Evolutionary conservation across 37 sponge, comb jelly and placozoan genomes (phyloP), one percentile per base, ranked within the genome.

Genomic region (Beroe forskalii): DNA sequence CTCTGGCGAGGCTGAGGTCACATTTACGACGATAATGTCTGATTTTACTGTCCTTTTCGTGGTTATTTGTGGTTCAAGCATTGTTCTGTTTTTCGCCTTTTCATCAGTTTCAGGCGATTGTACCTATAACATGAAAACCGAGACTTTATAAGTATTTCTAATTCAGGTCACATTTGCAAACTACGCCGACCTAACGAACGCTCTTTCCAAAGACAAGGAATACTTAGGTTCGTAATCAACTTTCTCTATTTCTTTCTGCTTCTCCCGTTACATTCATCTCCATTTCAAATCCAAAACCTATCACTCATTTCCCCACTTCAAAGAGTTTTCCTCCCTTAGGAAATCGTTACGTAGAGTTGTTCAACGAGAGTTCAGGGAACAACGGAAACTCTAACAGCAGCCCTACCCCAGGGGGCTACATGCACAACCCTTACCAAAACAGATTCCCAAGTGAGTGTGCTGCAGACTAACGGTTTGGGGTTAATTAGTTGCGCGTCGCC

Each of bases 1-100:
- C 1, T 80, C 86, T 41, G 86, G 86, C 23, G 86, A 80, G 27
- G 86, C 86, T 43, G 86, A 80, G 86, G 86, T 80, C 23, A 66
- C 67, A 8, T n/a, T 66, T 66, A 8, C n/a, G n/a, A n/a, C n/a
- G n/a, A 24, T 66, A 72, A 6, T 38, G 4, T 38, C 12, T 72
- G 19, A 72, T 72, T 72, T 32, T 37, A 4, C n/a, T n/a, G n/a
- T 17, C 60, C 60, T 20, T 55, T 9, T 55, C n/a, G n/a, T n/a
- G n/a, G n/a, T n/a, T n/a, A n/a, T 55, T 55, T 20, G 9, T 17
- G 17, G 17, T 55, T 55, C 60, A 20, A 20, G 60, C 14, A 55
- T 20, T 55, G 14, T 55, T 55, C 9, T 9, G 17, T 55, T 17
- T 55, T 17, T 55, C 9, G 9, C 17, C 60, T 55, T 17, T 55